Evolutionary conservation across 2,797 vertebrate genomes (phyloP).

Genomic region (Sebastolobus alascanus): DNA sequence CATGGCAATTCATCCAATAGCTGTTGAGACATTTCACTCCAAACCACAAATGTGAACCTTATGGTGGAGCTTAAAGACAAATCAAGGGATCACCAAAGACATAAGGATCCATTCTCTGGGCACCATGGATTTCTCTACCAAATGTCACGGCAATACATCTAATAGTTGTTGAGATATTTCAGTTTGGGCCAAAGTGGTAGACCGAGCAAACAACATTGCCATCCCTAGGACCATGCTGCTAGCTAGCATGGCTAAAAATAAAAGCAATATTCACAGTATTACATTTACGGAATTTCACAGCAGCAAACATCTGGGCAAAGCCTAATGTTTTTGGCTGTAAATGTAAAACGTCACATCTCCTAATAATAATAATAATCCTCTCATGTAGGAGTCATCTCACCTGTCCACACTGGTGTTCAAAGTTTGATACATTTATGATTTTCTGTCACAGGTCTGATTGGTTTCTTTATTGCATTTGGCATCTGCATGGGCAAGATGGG

Average conservation of each 20-base stretch:
- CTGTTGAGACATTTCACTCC: not conserved
- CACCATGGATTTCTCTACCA: not conserved
- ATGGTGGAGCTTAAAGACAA: not conserved
- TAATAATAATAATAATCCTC: not conserved
- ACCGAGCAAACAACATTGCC: not conserved
- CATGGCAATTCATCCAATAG: not conserved
- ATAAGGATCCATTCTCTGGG: not conserved
- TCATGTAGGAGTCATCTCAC: conserved; percentile 39
- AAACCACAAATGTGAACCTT: not conserved
- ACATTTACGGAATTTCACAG: conserved; percentile 10
- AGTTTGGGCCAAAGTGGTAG: not conserved
- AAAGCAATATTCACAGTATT: not conserved
- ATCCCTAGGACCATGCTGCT: not conserved
- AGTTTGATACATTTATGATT: conserved; percentile 60
- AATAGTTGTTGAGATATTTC: conserved; percentile 15
- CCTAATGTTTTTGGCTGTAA: conserved; percentile 11
- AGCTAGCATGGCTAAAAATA: not conserved
- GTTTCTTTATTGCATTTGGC: conserved; percentile 99
- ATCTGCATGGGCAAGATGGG: conserved; percentile 99
- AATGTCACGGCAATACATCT: conserved; percentile 12
- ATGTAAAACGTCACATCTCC: conserved; percentile 32
- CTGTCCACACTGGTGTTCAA: conserved; percentile 32
- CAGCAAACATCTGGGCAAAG: not conserved
- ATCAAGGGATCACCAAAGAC: not conserved
- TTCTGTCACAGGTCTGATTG: conserved; percentile 92